Conservation (phyloP, 2,113 vertebrate genomes). For the Cyphomyrus plagiostoma region DNA sequence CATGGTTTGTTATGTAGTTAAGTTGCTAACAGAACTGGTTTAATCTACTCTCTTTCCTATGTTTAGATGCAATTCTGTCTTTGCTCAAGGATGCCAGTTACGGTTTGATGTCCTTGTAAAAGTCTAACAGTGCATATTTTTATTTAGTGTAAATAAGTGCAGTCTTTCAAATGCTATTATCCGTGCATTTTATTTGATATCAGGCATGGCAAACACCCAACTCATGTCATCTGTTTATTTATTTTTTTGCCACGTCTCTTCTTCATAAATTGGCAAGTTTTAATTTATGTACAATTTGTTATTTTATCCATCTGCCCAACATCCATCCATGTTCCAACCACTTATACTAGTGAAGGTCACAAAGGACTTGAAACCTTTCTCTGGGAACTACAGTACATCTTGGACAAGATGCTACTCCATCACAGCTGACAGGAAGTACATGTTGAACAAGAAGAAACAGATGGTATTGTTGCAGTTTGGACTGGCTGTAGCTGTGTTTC, state of each 20-base stretch:
- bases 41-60: not conserved
- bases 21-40: conserved; percentile 3
- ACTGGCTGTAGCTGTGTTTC: not conserved
- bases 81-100: not conserved
- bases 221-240: not conserved
- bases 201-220: not conserved
- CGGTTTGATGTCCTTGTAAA: not conserved
- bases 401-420: conserved; percentile 31
- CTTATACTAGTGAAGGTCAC: not conserved
- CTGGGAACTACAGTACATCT: not conserved
- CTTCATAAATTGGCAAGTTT: no score
- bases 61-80: not conserved
- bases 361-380: not conserved
- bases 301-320: no score
- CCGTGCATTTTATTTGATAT: not conserved
- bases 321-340: not conserved
- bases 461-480: not conserved
- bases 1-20: not conserved
- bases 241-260: not conserved
- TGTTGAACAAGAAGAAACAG: not conserved
- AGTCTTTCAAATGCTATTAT: not conserved
- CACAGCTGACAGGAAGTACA: conserved; percentile 60
- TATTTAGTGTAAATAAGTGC: not conserved
- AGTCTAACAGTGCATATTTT: not conserved
- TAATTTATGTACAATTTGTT: no score